Base-by-base conservation (phyloP, 2,888 invertebrate genomes). In the Drosophila borealis region DNA sequence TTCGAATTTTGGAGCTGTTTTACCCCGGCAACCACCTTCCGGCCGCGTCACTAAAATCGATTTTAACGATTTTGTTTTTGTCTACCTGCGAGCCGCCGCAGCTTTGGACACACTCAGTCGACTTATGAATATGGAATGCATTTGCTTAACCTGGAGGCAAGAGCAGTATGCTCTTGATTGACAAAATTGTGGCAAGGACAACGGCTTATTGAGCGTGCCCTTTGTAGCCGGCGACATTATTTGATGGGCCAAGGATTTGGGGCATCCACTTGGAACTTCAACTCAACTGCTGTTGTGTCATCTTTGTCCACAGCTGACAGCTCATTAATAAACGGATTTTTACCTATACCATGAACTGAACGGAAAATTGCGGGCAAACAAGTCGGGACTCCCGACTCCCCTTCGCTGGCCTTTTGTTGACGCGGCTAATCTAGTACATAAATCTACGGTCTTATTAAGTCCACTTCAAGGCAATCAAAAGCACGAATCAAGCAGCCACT, bases 131-230 rank as follows among this genome's bases (percentile, higher is more conserved):
- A 85, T 82, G 68, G 56, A 83, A 75, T 88, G 88, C 83, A 83
- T 65, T 82, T 75, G 73, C 78, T 70, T 49, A 59, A 63, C 53
- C 61, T 37, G 44, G 49, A 39, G 55, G 49, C 48, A 63, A 51
- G 37, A 56, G 39, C 34, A 55, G 37, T 74, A 62, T 66, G 70
- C 68, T 72, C 75, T 72, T 88, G 79, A 85, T 88, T 88, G 85
- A 88, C 85, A 83, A 85, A 85, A 87, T 64, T 88, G 80, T 87
- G 85, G 84, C 85, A 85, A 88, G 85, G 85, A 88, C 89, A 63
- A 19, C 39, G 44, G 37, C 59, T 46, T 59, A 72, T 57, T 68
- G 55, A 53, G 45, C 65, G 33, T 56, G 50, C 46, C 55, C 34
- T 42, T 67, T 67, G 68, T 63, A 11, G 65, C 55, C 45, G n/a